Evolutionary conservation across 2,113 vertebrate genomes (phyloP).

Genomic region (Laterallus jamaicensis): DNA sequence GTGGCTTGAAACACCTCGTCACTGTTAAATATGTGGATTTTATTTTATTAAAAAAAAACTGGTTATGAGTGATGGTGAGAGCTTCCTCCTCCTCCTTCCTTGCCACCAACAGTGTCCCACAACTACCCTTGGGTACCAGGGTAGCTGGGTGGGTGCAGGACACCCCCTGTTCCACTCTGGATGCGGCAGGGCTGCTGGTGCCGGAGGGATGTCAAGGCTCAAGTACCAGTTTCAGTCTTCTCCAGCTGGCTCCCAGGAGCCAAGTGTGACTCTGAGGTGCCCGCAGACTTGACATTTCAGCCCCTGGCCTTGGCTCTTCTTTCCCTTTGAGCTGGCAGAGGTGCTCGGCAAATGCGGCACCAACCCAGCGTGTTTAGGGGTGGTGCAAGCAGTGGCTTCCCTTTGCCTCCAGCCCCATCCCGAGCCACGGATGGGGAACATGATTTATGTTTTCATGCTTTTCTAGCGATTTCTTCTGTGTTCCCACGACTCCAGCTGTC

Average conservation of each 20-base stretch:
- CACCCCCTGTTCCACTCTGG: fast-evolving
- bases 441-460: slow-evolving; percentile 45
- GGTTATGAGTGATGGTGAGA: not conserved
- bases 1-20: not conserved
- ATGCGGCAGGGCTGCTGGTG: not conserved
- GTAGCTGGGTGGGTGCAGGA: fast-evolving
- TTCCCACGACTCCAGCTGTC: slow-evolving; percentile 56
- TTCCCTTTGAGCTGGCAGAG: not conserved
- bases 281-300: fast-evolving
- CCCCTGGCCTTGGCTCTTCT: not conserved
- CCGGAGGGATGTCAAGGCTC: not conserved
- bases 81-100: not conserved
- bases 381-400: not conserved
- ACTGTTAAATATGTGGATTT: not conserved
- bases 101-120: not conserved
- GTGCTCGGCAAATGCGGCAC: not conserved
- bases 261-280: not conserved
- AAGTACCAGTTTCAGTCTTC: not conserved
- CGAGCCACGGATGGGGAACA: not conserved
- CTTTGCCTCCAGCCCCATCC: not conserved
- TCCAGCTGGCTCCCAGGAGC: not conserved
- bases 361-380: not conserved
- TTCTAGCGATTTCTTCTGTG: slow-evolving; percentile 37
- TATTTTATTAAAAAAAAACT: not conserved
- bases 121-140: not conserved